Evolutionary conservation across 2,113 vertebrate genomes (phyloP), one percentile per base, ranked within the genome.

Genomic region (Dipodomys merriami): DNA sequence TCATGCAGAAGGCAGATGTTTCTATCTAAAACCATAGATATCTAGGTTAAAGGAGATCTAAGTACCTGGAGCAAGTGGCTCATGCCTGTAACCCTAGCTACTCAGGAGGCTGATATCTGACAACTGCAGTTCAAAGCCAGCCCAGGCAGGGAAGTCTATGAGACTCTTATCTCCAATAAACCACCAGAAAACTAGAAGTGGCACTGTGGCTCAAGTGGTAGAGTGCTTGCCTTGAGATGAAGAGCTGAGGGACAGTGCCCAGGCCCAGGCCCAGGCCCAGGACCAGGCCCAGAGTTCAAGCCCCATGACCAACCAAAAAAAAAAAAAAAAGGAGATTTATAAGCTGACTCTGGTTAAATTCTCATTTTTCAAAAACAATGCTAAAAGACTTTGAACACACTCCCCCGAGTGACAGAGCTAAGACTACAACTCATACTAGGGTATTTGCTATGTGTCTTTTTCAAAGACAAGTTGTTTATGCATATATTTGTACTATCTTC

Each of bases 381-480:
- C 7, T 77, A 57, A 76, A 57, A 62, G n/a, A 83, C 12, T 68
- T 0, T 49, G 35, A 78, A 78, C 46, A 64, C 22, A 27, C 3
- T 27, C 62, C 19, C 9, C 5, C 29, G 8, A 53, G 35, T 49
- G 30, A 62, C 7, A 85, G 35, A 33, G 46, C 15, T 57, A 77
- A 83, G 27, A 22, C 4, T n/a, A 23, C 9, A 68, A 73, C 22
- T 85, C 46, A 77, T n/a, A n/a, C 3, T 44, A 22, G 12, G 49
- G 65, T 18, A 19, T 84, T 15, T n/a, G 27, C 69, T 64, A 78
- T 35, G 78, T 68, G 10, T 3, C 4, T 13, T 72, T 33, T 18
- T 91, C 60, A 93, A 92, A 67, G 68, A 85, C 33, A 65, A 57
- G 39, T 80, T n/a, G 73, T 12, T 76, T 64, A 83, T 49, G 86